phyloP scores from a whole-genome alignment of 1,140 invertebrate genomes.

The Alviniconcha marisindica region DNA sequence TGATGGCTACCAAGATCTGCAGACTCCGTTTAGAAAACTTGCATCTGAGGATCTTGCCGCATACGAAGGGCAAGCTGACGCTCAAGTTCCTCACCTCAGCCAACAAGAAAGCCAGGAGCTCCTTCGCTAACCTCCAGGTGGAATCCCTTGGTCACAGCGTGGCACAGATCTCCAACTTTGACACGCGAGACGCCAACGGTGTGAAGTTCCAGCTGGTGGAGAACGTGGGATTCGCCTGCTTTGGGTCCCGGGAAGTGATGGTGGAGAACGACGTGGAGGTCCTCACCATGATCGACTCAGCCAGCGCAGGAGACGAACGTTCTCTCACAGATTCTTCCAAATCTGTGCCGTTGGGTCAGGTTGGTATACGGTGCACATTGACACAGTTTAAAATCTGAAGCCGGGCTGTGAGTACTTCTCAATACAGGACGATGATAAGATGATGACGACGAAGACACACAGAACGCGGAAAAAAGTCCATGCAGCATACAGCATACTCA shows the following conservation, averaged over 20 bases:
- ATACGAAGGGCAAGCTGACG: constrained; percentile 59
- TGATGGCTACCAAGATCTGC: constrained; percentile 64
- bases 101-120: constrained; percentile 40
- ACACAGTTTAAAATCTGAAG: too few relatives aligned
- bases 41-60: constrained; percentile 61
- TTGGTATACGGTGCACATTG: too few relatives aligned
- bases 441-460: too few relatives aligned
- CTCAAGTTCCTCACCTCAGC: constrained; percentile 57
- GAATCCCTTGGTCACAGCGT: constrained; percentile 44
- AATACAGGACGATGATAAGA: too few relatives aligned
- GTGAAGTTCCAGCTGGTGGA: constrained; percentile 49
- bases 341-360: constrained; percentile 24
- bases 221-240: constrained; percentile 46
- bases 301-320: neutral
- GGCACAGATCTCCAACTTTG: constrained; percentile 38
- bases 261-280: constrained; percentile 41
- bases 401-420: too few relatives aligned
- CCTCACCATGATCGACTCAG: constrained; percentile 39
- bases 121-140: constrained; percentile 8
- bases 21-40: constrained; percentile 57
- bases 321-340: constrained; percentile 21
- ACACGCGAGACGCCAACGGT: constrained; percentile 45
- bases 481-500: too few relatives aligned
- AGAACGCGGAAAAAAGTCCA: too few relatives aligned
- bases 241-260: constrained; percentile 42